These are phyloP conservation scores for Drosophila malerkotliana DNA, from an alignment of 1,140 invertebrate genomes.

Conservation along the genomic window DNA sequence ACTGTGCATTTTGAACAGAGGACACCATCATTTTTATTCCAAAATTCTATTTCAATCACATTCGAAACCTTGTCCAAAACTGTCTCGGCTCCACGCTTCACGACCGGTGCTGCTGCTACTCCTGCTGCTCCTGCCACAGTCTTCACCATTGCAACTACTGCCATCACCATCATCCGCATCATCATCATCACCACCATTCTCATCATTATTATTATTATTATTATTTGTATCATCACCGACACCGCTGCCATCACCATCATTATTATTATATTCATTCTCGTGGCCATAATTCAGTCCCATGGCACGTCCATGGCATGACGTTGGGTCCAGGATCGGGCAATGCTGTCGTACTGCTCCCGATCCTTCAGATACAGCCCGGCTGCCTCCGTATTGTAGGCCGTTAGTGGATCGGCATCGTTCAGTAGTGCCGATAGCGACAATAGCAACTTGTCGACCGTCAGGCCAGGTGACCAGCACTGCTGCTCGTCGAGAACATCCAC, in stretches of 20 bases:
- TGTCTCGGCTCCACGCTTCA: background rate
- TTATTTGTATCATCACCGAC: background rate
- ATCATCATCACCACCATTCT: too few species aligned
- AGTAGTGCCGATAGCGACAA: slow-evolving; percentile 21
- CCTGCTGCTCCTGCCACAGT: too few species aligned
- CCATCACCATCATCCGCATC: too few species aligned
- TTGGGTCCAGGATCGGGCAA: slow-evolving; percentile 14
- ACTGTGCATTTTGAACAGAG: slow-evolving; percentile 13
- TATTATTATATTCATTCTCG: too few species aligned
- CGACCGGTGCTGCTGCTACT: background rate
- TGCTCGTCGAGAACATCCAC: slow-evolving; percentile 16
- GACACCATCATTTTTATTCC: slow-evolving; percentile 20
- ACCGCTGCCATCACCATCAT: too few species aligned
- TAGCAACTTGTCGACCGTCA: slow-evolving; percentile 27
- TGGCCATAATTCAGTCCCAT: slow-evolving; percentile 3
- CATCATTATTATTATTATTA: background rate
- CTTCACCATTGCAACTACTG: too few species aligned
- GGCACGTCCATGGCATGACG: slow-evolving; percentile 19
- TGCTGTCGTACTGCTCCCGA: slow-evolving; percentile 12
- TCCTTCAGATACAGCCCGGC: slow-evolving; percentile 12
- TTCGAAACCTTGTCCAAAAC: slow-evolving; percentile 19
- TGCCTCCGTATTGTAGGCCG: slow-evolving; percentile 8
- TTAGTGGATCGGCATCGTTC: slow-evolving; percentile 20
- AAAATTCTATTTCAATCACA: slow-evolving; percentile 23
- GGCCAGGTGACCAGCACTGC: slow-evolving; percentile 22